These are phyloP conservation scores for Pachydiplax longipennis DNA, from an alignment of 2,888 invertebrate genomes.

Conservation along the genomic window DNA sequence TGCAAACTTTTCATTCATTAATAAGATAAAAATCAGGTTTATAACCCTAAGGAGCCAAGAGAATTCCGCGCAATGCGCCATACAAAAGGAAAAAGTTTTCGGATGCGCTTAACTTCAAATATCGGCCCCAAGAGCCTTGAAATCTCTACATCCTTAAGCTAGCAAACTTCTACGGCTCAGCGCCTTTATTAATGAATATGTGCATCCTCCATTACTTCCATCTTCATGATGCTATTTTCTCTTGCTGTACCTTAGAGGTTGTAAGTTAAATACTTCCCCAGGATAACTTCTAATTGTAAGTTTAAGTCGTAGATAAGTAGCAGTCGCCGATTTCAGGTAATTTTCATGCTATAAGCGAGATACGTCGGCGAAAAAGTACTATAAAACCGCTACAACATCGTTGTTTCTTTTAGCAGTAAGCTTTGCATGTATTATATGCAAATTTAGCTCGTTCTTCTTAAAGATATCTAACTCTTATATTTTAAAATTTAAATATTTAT, in stretches of 20 bases:
- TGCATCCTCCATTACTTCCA: not conserved
- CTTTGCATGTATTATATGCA: too few species aligned
- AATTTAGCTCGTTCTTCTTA: too few species aligned
- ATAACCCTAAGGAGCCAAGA: not conserved
- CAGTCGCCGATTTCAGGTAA: too few species aligned
- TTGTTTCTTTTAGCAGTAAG: too few species aligned
- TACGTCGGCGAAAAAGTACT: too few species aligned
- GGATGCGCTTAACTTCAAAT: not conserved
- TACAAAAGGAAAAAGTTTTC: not conserved
- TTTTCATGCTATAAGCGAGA: too few species aligned
- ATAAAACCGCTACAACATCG: too few species aligned
- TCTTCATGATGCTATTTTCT: not conserved
- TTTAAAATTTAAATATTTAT: too few species aligned
- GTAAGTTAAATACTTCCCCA: not conserved
- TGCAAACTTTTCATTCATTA: not conserved
- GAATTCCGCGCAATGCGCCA: not conserved
- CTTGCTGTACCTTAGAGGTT: not conserved
- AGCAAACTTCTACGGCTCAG: not conserved
- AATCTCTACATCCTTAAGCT: not conserved
- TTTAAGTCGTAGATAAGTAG: too few species aligned
- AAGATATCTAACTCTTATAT: too few species aligned
- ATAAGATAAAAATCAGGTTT: not conserved
- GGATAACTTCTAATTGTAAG: too few species aligned
- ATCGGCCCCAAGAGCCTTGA: not conserved
- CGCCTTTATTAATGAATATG: not conserved